Base-by-base conservation (phyloP, 2,888 invertebrate species). In the Brachynemurus nebulosus region DNA sequence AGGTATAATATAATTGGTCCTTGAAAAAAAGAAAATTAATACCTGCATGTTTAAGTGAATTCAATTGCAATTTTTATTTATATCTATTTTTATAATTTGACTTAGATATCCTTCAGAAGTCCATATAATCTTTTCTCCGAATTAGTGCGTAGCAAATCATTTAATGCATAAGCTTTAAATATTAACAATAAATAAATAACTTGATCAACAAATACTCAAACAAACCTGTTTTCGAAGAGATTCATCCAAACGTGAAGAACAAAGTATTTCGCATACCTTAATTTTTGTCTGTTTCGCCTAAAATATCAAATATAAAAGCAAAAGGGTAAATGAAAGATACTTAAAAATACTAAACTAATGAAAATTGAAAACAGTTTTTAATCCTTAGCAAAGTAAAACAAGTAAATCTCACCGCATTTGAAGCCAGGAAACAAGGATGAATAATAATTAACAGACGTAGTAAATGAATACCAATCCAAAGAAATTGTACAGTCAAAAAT, bases 401-500 rank as follows among this genome's bases (percentile, higher is more conserved):
- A 34, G 9, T 1, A 35, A 14, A 7, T 17, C 16, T 19, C 7
- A 44, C 44, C 44, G 25, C 18, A 17, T 17, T 30, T 17, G n/a
- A 16, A 18, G 38, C 44, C 9, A 11, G 38, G 17, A 38, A 14
- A 4, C 37, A 21, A 4, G 37, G 37, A 17, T 44, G 44, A 16
- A 44, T 38, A 12, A 44, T 18, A 19, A 44, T 14, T 19, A 44
- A 37, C 16, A 44, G 11, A n/a, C 38, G 21, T 19, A 33, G 9
- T 4, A 37, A n/a, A 27, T 44, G 44, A 18, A 38, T 33, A 7
- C 19, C 23, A 33, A 44, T 20, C 44, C 44, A 44, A 6, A 44
- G 14, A 11, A 44, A 4, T 25, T 44, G 44, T 18, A 44, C n/a
- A 17, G 25, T 16, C 3, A 17, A 12, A 16, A 27, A 37, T 11